Evolutionary conservation across 2,888 invertebrate genomes (phyloP).

Genomic region (Hydrotaea diabolus): DNA sequence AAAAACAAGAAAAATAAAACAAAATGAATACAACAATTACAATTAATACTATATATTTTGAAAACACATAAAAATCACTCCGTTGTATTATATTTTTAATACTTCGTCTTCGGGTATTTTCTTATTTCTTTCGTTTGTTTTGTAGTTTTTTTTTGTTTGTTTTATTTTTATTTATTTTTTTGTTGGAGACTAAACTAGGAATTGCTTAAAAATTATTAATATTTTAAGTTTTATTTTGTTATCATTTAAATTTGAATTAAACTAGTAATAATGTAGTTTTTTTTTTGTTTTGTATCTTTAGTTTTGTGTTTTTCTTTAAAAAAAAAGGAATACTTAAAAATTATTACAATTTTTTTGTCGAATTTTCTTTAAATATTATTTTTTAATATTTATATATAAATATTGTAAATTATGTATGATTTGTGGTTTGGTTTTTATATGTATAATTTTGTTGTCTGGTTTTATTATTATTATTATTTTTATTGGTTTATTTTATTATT

Average conservation of each 20-base stretch:
- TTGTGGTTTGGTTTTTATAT: conserved; percentile 34
- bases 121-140: neutral
- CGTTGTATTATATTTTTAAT: neutral
- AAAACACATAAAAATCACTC: conserved; percentile 29
- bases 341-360: conserved; percentile 42
- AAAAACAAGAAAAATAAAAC: neutral
- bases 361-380: conserved; percentile 24
- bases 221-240: conserved; percentile 15
- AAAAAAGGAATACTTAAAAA: conserved; percentile 45
- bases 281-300: conserved; percentile 9
- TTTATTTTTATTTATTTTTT: too few relatives aligned
- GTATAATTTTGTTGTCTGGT: conserved; percentile 50
- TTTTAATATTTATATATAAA: conserved; percentile 48
- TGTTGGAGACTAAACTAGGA: conserved; percentile 28
- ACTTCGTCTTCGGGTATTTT: neutral
- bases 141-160: neutral
- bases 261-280: conserved; percentile 49
- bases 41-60: conserved; percentile 20
- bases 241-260: conserved; percentile 36
- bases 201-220: conserved; percentile 41
- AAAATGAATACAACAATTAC: conserved; percentile 31
- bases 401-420: conserved; percentile 58
- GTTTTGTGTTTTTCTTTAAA: conserved; percentile 8
- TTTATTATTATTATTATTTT: conserved; percentile 35
- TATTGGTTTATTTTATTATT: too few relatives aligned